A percentile compares a stretch with the other conserved stretches of the same genome.
Evolutionary conservation across 2,888 invertebrate species (phyloP).

Genomic region (Pandemis cinnamomeana): DNA sequence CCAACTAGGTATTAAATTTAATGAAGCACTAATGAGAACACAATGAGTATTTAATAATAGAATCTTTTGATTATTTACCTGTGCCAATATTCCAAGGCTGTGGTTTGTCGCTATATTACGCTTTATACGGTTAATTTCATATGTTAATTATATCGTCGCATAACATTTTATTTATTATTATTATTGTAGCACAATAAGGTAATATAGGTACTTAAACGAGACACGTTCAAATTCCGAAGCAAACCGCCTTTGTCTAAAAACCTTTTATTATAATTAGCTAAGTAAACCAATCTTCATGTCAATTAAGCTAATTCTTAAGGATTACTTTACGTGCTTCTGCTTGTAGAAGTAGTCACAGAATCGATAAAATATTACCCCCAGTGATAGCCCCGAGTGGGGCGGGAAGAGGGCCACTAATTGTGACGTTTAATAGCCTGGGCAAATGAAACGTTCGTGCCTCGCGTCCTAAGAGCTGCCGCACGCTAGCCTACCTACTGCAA

Average conservation of each 20-base stretch:
- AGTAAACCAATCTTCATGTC: conserved; percentile 11
- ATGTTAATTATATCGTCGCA: no score
- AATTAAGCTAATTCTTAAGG: conserved; percentile 11
- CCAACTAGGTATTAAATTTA: no score
- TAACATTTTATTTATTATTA: no score
- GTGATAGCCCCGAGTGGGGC: conserved; percentile 27
- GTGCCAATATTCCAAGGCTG: no score
- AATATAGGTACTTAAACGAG: background rate
- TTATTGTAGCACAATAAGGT: background rate
- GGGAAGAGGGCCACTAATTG: conserved; percentile 53
- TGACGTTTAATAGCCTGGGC: conserved; percentile 55
- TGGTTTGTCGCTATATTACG: no score
- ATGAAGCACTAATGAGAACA: no score
- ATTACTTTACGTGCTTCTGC: conserved; percentile 12
- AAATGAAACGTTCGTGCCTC: conserved; percentile 58
- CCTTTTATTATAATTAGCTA: conserved; percentile 3
- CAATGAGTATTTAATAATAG: no score
- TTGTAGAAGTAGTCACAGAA: conserved; percentile 12
- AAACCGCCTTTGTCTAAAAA: background rate
- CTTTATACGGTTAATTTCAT: no score
- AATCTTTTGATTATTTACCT: no score
- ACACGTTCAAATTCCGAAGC: background rate
- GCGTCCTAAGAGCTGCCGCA: conserved; percentile 45
- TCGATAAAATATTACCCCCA: conserved; percentile 26
- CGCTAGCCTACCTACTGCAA: no score